phyloP scores from a whole-genome alignment of 2,113 vertebrate genomes.

The Echinops telfairi region DNA sequence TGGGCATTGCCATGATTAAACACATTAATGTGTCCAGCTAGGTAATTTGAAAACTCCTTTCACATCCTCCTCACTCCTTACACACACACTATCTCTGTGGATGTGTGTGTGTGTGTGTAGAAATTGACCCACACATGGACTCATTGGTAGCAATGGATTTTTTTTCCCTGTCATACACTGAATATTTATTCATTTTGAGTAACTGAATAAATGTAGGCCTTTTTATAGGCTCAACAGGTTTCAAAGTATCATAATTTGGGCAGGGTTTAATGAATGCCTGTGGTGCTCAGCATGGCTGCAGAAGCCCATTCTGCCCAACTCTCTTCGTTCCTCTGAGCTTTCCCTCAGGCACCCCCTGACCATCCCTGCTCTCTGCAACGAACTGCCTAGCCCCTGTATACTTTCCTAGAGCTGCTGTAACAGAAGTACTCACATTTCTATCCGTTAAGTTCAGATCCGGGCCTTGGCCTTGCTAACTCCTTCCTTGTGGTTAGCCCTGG shows the following conservation, averaged over 20 bases:
- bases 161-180: not conserved
- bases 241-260: not conserved
- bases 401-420: not conserved
- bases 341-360: not conserved
- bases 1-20: not conserved
- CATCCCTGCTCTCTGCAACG: not conserved
- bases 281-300: not conserved
- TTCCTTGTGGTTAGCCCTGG: not conserved
- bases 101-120: too few relatives aligned
- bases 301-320: not conserved
- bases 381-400: not conserved
- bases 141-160: not conserved
- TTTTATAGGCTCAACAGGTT: too few relatives aligned
- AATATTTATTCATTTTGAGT: not conserved
- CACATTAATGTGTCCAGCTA: not conserved
- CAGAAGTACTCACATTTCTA: not conserved
- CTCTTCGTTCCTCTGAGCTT: not conserved
- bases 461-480: not conserved
- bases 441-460: not conserved
- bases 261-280: not conserved
- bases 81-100: too few relatives aligned
- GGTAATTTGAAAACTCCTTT: not conserved
- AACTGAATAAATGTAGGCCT: too few relatives aligned
- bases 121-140: not conserved
- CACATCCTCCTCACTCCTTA: too few relatives aligned